Percentiles rank a stretch among this genome's conserved stretches.
These are phyloP conservation scores for Malurus melanocephalus DNA, from an alignment of 2,113 vertebrate species.

Conservation along the genomic window DNA sequence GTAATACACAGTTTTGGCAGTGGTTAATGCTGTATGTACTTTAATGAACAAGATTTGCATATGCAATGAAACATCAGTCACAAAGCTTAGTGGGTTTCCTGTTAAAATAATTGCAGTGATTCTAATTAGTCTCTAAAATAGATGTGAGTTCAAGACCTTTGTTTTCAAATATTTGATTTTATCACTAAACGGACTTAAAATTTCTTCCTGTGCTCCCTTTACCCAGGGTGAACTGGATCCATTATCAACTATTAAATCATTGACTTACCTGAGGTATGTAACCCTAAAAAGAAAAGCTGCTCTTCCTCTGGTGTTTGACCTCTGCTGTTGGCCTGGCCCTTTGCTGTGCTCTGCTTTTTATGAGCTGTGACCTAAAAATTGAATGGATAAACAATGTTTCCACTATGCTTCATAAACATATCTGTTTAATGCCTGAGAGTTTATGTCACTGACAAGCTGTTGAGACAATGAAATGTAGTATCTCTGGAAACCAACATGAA, in stretches of 20 bases:
- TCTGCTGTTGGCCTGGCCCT: neutral
- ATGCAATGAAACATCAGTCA: neutral
- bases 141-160: neutral
- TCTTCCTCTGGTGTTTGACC: neutral
- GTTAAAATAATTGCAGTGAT: neutral
- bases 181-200: neutral
- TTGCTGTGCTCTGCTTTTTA: neutral
- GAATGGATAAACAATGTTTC: neutral
- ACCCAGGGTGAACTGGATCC: constrained; percentile 91
- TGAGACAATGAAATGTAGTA: neutral
- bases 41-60: neutral
- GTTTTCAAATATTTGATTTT: neutral
- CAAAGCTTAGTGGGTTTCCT: neutral
- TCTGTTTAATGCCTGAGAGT: neutral
- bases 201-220: neutral
- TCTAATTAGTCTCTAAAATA: neutral
- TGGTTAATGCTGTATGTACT: neutral
- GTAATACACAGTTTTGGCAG: neutral
- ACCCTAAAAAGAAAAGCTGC: neutral
- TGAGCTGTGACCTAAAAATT: neutral
- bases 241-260: constrained; percentile 83
- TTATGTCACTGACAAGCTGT: neutral
- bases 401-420: accelerated
- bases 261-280: constrained; percentile 88
- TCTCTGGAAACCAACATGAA: neutral